These are phyloP conservation scores for Tiaroga cobitis DNA, from an alignment of 2,797 vertebrate species.

Conservation along the genomic window DNA sequence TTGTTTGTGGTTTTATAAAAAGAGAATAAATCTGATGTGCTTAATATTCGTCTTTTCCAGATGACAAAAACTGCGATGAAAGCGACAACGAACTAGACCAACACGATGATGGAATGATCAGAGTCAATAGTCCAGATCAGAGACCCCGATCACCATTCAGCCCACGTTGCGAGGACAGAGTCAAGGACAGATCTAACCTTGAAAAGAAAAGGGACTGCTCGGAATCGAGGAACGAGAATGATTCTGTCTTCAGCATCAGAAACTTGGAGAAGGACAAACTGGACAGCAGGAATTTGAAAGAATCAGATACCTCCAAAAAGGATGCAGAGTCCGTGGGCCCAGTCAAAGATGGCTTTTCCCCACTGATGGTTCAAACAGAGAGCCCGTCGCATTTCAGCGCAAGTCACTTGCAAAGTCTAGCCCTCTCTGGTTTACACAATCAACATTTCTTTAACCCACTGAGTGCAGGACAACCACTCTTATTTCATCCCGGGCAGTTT, in stretches of 20 bases:
- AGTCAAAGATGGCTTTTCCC: conserved; percentile 78
- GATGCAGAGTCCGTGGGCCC: conserved; percentile 63
- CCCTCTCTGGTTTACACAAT: conserved; percentile 78
- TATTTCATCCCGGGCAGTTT: conserved; percentile 86
- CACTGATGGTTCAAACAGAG: conserved; percentile 79
- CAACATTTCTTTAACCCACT: conserved; percentile 83
- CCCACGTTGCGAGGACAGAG: conserved; percentile 67
- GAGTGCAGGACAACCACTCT: conserved; percentile 80
- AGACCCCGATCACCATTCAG: conserved; percentile 65
- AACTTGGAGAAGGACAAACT: conserved; percentile 80
- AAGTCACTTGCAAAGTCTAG: conserved; percentile 80
- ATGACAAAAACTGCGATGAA: conserved; percentile 79
- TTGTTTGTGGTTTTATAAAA: not conserved
- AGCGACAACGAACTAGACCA: conserved; percentile 84
- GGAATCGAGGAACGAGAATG: conserved; percentile 64
- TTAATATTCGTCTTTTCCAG: conserved; percentile 62
- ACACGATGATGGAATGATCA: conserved; percentile 72
- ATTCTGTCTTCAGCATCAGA: conserved; percentile 65
- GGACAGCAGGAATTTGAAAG: conserved; percentile 71
- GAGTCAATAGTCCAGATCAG: conserved; percentile 68
- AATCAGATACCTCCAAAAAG: conserved; percentile 67
- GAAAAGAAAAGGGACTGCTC: conserved; percentile 66
- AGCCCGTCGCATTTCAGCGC: conserved; percentile 72
- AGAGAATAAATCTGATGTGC: not conserved
- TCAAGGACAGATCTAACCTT: conserved; percentile 70